Conservation (phyloP, 2,797 vertebrate genomes). For the Eidolon dupreanum region DNA sequence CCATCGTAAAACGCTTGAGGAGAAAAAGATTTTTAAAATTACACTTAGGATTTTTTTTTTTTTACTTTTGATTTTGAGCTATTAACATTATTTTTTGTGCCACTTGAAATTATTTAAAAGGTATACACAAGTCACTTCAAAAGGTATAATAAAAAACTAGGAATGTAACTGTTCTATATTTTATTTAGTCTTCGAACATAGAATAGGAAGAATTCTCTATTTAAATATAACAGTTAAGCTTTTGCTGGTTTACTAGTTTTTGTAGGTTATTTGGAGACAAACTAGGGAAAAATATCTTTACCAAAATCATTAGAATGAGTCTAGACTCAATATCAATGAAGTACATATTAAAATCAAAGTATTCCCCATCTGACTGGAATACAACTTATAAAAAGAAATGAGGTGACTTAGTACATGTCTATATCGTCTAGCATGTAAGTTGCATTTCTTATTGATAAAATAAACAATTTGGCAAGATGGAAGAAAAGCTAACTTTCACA, state of each 20-base stretch:
- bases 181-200: constrained; percentile 74
- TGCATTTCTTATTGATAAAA: constrained; percentile 74
- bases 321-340: constrained; percentile 35
- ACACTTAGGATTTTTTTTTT: constrained; percentile 77
- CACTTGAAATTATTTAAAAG: constrained; percentile 78
- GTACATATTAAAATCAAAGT: constrained; percentile 42
- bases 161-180: constrained; percentile 55
- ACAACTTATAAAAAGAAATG: constrained; percentile 66
- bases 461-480: constrained; percentile 50
- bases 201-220: constrained; percentile 68
- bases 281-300: constrained; percentile 51
- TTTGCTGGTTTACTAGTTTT: constrained; percentile 43
- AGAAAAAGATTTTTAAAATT: constrained; percentile 86
- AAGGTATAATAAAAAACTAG: constrained; percentile 69
- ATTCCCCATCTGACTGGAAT: constrained; percentile 35
- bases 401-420: not conserved
- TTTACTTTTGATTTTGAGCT: constrained; percentile 84
- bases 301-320: not conserved
- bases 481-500: constrained; percentile 62
- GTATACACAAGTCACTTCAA: constrained; percentile 78
- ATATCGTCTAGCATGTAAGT: constrained; percentile 15
- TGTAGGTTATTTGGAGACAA: constrained; percentile 55
- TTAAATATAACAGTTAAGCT: constrained; percentile 56
- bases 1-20: constrained; percentile 96
- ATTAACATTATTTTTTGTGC: constrained; percentile 83